Evolutionary conservation across 2,888 invertebrate species (phyloP).

Genomic region (Coenonympha arcania): DNA sequence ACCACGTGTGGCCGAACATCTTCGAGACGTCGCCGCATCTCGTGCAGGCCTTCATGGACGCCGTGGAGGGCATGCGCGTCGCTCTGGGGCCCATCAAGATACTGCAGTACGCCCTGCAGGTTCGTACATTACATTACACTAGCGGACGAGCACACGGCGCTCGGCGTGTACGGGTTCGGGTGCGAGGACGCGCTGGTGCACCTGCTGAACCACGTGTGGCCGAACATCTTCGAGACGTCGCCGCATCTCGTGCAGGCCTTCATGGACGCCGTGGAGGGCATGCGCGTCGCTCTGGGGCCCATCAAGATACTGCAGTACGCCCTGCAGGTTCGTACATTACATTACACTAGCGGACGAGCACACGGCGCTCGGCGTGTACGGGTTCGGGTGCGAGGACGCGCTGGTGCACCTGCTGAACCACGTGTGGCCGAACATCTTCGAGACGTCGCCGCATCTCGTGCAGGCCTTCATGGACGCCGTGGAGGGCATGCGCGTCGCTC

Average conservation of each 20-base stretch:
- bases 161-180: constrained; percentile 98
- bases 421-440: constrained; percentile 99
- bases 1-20: constrained; percentile 99
- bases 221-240: constrained; percentile 99
- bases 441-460: constrained; percentile 99
- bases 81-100: constrained; percentile 97
- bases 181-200: constrained; percentile 99
- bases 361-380: constrained; percentile 98
- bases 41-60: constrained; percentile 99
- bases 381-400: constrained; percentile 99
- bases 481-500: constrained; percentile 96
- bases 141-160: constrained; percentile 98
- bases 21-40: constrained; percentile 99
- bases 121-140: too few species aligned
- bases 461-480: constrained; percentile 99
- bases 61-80: constrained; percentile 97
- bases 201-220: constrained; percentile 99
- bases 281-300: constrained; percentile 96
- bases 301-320: constrained; percentile 97
- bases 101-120: constrained; percentile 95
- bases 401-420: constrained; percentile 96
- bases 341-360: constrained; percentile 99
- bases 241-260: constrained; percentile 99
- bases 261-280: constrained; percentile 98
- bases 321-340: constrained; percentile 83